phyloP scores from a whole-genome alignment of 2,797 vertebrate species.

The Heteromormyrus szaboi region DNA sequence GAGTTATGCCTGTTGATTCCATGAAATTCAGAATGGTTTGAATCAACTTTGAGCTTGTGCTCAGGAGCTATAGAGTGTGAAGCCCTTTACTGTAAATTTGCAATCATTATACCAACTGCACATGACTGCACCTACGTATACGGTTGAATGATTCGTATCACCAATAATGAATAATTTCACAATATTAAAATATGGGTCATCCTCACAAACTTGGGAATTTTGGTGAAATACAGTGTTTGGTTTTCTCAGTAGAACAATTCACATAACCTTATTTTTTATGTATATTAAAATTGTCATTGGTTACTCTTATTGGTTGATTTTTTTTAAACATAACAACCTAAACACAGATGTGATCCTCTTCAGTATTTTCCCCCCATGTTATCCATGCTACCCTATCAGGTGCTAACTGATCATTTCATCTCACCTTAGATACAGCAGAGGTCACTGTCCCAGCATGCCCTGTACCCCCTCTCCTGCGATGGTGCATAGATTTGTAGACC shows the following conservation, averaged over 20 bases:
- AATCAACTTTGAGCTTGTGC: background rate
- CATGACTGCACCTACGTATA: background rate
- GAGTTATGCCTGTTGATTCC: background rate
- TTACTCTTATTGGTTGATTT: background rate
- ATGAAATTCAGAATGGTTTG: background rate
- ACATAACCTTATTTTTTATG: background rate
- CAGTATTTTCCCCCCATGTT: background rate
- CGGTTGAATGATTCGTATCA: background rate
- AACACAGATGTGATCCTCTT: background rate
- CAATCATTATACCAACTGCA: background rate
- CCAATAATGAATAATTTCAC: background rate
- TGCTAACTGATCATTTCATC: background rate
- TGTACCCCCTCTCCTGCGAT: background rate
- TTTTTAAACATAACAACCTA: background rate
- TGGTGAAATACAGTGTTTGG: background rate
- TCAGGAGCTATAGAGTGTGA: background rate
- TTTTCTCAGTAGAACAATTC: background rate
- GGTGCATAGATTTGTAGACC: background rate
- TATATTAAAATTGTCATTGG: background rate
- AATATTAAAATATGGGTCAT: background rate
- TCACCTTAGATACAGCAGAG: background rate
- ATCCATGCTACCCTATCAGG: background rate
- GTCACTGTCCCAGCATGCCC: background rate
- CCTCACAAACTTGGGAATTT: background rate
- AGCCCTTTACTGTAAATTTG: background rate